These are phyloP conservation scores for Latheticus oryzae DNA, from an alignment of 2,888 invertebrate species.

Conservation along the genomic window DNA sequence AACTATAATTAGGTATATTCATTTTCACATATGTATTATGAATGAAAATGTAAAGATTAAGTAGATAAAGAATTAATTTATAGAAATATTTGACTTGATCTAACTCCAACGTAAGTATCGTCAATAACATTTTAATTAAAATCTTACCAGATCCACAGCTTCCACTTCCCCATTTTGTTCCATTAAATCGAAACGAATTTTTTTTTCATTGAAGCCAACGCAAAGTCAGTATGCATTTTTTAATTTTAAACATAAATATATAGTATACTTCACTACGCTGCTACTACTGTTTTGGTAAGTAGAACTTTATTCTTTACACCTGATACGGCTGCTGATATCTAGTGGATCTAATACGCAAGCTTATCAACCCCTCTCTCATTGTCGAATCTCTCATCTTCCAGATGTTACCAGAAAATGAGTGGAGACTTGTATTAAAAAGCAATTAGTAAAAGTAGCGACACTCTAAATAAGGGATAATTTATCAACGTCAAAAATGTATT, in stretches of 20 bases:
- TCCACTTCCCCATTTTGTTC: slow-evolving; percentile 38
- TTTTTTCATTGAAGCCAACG: not conserved
- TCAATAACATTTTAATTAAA: not conserved
- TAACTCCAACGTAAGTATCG: too few species aligned
- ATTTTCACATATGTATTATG: too few species aligned
- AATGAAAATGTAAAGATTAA: too few species aligned
- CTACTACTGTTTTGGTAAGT: slow-evolving; percentile 48
- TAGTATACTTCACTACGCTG: slow-evolving; percentile 30
- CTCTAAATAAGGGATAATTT: slow-evolving; percentile 2
- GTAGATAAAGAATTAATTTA: too few species aligned
- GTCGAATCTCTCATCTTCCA: slow-evolving; percentile 41
- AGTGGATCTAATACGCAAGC: slow-evolving; percentile 52
- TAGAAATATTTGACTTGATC: too few species aligned
- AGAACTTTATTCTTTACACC: slow-evolving; percentile 49
- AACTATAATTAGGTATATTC: too few species aligned
- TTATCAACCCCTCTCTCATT: slow-evolving; percentile 54
- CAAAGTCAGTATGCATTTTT: too few species aligned
- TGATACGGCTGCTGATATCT: slow-evolving; percentile 36
- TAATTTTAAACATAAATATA: too few species aligned
- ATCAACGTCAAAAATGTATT: slow-evolving; percentile 20
- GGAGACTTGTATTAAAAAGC: slow-evolving; percentile 35
- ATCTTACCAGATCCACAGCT: slow-evolving; percentile 48
- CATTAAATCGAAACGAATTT: slow-evolving; percentile 21
- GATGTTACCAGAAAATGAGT: slow-evolving; percentile 44
- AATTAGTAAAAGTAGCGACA: slow-evolving; percentile 32